A percentile compares a stretch with the other conserved stretches of the same genome.
Evolutionary conservation across 2,888 invertebrate species (phyloP).

Genomic region (Halocaridina rubra): DNA sequence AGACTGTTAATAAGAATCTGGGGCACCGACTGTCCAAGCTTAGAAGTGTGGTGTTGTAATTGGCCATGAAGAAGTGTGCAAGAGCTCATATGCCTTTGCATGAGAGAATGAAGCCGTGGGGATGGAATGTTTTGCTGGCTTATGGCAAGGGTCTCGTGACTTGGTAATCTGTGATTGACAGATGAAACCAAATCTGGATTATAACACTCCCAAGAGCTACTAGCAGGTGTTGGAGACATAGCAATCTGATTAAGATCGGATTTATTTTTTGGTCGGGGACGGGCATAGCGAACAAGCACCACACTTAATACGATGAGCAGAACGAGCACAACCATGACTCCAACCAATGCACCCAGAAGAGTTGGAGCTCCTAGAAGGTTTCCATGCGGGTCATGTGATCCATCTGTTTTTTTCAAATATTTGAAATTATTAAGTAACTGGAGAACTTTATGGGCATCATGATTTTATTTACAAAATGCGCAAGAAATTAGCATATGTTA

Average conservation of each 20-base stretch:
- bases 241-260: background rate
- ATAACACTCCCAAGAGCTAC: constrained; percentile 10
- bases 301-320: constrained; percentile 18
- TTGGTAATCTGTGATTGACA: background rate
- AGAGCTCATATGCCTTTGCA: background rate
- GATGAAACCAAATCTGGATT: background rate
- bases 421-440: background rate
- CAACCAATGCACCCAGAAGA: constrained; percentile 27
- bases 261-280: background rate
- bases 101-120: background rate
- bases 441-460: background rate
- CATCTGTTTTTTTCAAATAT: background rate
- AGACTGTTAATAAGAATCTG: background rate
- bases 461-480: background rate
- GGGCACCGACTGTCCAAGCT: background rate
- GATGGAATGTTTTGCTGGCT: background rate
- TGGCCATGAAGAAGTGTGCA: background rate
- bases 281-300: constrained; percentile 5
- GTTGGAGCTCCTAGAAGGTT: background rate
- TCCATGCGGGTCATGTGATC: background rate
- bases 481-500: background rate
- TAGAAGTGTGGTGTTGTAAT: background rate
- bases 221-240: background rate
- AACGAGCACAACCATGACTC: constrained; percentile 2
- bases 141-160: background rate